Evolutionary conservation across 1,140 invertebrate species (phyloP).

Genomic region (Tetramorium parvispinum): DNA sequence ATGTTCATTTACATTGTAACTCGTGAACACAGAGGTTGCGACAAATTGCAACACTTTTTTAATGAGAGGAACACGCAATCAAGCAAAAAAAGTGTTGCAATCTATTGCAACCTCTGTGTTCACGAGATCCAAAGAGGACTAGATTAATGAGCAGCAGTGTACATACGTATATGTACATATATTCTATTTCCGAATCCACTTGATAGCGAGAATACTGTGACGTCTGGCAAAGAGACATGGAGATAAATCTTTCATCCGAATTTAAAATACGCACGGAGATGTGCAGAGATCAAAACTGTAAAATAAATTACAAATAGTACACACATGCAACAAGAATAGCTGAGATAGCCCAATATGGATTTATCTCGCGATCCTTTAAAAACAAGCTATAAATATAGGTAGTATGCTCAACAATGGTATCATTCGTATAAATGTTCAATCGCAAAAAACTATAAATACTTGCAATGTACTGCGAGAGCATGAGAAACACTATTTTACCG

Average conservation of each 20-base stretch:
- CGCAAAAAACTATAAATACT: background rate
- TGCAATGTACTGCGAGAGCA: background rate
- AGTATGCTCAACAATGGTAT: constrained; percentile 29
- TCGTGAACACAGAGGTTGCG: too few relatives aligned
- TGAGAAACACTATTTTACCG: background rate
- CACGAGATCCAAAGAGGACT: too few relatives aligned
- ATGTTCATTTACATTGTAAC: too few relatives aligned
- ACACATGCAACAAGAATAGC: background rate
- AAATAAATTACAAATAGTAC: background rate
- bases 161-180: constrained; percentile 56
- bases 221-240: background rate
- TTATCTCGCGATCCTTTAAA: background rate
- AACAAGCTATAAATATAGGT: constrained; percentile 25
- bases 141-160: too few relatives aligned
- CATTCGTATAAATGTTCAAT: constrained; percentile 21
- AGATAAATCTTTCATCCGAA: background rate
- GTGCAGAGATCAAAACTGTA: background rate
- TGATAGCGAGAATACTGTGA: background rate
- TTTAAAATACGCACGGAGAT: background rate
- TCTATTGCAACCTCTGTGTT: too few relatives aligned
- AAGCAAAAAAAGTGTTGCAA: too few relatives aligned
- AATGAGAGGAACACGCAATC: too few relatives aligned
- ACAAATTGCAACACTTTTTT: too few relatives aligned
- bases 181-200: constrained; percentile 35
- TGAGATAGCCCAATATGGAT: background rate